Percentiles rank a stretch among this genome's conserved stretches.
These are phyloP conservation scores for Aromia moschata DNA, from an alignment of 2,888 invertebrate species.

Conservation along the genomic window DNA sequence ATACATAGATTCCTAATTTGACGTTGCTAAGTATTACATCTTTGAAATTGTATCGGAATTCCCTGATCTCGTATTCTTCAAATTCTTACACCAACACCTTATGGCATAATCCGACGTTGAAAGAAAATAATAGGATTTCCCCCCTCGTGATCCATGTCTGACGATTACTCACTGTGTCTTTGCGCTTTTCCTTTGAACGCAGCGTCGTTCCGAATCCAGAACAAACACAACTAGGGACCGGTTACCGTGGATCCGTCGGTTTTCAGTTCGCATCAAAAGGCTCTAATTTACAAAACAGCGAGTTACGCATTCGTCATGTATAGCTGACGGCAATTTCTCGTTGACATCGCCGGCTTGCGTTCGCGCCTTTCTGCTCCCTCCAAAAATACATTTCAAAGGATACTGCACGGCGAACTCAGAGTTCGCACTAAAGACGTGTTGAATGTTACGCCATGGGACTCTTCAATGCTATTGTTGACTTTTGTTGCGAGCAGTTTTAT, in stretches of 20 bases:
- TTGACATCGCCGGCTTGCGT: constrained; percentile 15
- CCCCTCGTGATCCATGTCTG: not conserved
- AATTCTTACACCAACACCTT: too few relatives aligned
- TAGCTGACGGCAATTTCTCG: constrained; percentile 15
- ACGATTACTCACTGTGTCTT: constrained; percentile 4
- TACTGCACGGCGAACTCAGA: constrained; percentile 23
- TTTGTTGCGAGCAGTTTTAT: constrained; percentile 22
- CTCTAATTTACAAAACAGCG: constrained; percentile 19
- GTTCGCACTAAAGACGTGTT: constrained; percentile 27
- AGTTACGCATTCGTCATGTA: constrained; percentile 17
- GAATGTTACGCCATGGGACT: constrained; percentile 22
- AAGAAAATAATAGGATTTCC: constrained; percentile 2
- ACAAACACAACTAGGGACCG: constrained; percentile 16
- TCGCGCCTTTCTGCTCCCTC: constrained; percentile 22
- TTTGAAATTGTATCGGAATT: too few relatives aligned
- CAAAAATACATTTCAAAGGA: constrained; percentile 33
- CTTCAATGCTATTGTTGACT: constrained; percentile 21
- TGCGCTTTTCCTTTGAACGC: constrained; percentile 19
- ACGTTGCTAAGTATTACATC: too few relatives aligned
- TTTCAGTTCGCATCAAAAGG: constrained; percentile 15
- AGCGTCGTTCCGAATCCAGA: constrained; percentile 12
- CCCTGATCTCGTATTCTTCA: too few relatives aligned
- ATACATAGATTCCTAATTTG: too few relatives aligned
- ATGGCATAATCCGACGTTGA: too few relatives aligned
- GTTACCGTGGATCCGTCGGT: constrained; percentile 9